Evolutionary conservation across 2,797 vertebrate species (phyloP), one percentile per base, ranked within the genome.

Genomic region (Peromyscus attwateri): DNA sequence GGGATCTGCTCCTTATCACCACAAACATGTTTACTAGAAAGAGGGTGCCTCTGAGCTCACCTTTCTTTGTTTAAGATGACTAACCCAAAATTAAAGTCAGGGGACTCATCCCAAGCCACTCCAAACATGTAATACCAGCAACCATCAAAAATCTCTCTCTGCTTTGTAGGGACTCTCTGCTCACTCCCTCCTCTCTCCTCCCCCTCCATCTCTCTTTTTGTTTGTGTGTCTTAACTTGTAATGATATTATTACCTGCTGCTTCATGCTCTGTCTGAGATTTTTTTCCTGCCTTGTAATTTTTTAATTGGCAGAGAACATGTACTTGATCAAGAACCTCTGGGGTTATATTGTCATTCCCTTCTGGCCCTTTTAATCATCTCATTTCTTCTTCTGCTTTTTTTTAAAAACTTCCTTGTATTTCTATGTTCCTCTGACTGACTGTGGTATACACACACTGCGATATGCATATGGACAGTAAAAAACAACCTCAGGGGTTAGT

Each of bases 1-100:
- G 12, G 9, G 7, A 55, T 34, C 17, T 80, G 19, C 19, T 31
- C 10, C 9, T n/a, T 55, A 55, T 34, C 31, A n/a, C 31, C 4
- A 6, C n/a, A n/a, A 23, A 55, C 49, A 55, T n/a, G 10, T 80
- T 80, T 80, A 55, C 11, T 19, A 8, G 77, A 55, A 55, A 80
- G 4, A 12, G 0, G 55, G 17, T 1, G 6, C 9, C 17, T 55
- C 34, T n/a, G 11, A n/a, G 5, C 10, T 23, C 19, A 17, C 3
- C 13, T 79, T 55, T 80, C 29, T 49, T 79, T 34, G 23, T 23
- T 80, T 80, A 55, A 55, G 31, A 49, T 52, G 17, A 55, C 19
- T n/a, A n/a, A 80, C 4, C 10, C 77, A 34, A 76, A 76, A 19
- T 79, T 52, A 52, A 29, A 79, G 16, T 4, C 52, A 52, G 17